Evolutionary conservation across 2,113 vertebrate species (phyloP).

Genomic region (Passer montanus): DNA sequence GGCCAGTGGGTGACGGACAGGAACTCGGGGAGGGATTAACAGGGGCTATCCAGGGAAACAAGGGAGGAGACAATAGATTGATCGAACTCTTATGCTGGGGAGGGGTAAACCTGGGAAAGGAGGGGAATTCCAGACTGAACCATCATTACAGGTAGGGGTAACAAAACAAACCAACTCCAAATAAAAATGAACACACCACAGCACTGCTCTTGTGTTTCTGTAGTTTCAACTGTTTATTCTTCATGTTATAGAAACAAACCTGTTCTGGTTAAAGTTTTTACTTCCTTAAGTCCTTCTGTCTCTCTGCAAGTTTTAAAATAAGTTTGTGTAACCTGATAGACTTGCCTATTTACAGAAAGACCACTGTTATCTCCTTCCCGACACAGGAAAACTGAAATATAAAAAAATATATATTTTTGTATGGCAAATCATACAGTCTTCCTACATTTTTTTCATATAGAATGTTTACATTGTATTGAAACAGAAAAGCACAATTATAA

Average conservation of each 20-base stretch:
- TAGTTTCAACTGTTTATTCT: neutral
- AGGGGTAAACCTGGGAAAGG: too few species aligned
- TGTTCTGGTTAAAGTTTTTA: neutral
- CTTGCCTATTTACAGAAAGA: neutral
- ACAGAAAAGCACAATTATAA: neutral
- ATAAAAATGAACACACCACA: too few species aligned
- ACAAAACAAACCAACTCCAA: too few species aligned
- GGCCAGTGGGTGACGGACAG: too few species aligned
- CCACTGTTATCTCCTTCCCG: neutral
- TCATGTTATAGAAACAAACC: neutral
- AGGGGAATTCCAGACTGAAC: too few species aligned
- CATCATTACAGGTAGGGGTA: too few species aligned
- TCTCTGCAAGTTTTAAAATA: neutral
- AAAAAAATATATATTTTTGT: neutral
- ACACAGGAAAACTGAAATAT: neutral
- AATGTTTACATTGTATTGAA: neutral
- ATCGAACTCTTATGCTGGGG: too few species aligned
- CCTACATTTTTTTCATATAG: neutral
- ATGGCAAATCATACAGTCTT: neutral
- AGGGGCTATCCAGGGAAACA: too few species aligned
- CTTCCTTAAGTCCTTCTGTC: neutral
- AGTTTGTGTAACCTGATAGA: neutral
- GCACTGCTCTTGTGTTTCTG: neutral
- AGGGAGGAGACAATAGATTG: too few species aligned
- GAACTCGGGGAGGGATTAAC: too few species aligned